Evolutionary conservation across 1,140 invertebrate genomes (phyloP), one percentile per base, ranked within the genome.

Genomic region (Triops longicaudatus): DNA sequence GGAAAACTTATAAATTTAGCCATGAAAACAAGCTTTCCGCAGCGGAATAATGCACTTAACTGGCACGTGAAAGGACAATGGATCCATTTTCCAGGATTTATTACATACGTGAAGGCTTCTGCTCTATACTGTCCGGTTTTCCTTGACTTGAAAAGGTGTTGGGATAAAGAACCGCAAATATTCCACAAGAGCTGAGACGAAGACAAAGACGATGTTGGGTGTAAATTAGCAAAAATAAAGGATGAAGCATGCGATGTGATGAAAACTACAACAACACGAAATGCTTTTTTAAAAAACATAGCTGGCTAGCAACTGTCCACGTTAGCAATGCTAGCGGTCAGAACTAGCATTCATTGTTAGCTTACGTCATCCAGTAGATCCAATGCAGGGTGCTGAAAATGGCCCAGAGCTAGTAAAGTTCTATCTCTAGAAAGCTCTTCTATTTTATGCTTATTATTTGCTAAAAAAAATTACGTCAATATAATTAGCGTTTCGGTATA

Each of bases 11-110:
- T 63, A 22, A 63, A 63, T n/a, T 22, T 22, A n/a, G 50, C 50
- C 50, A 63, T 63, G 50, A n/a, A 63, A 63, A 63, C 50, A 63
- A 63, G 50, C 50, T 63, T 63, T 63, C 22, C 50, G 14, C 50
- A 17, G 50, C 50, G 44, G 31, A 63, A 63, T 63, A 63, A 63
- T 63, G 50, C 50, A 63, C 22, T 63, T 63, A 63, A 63, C 14
- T 22, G 50, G 50, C 50, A 63, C 50, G n/a, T 22, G 50, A 63
- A 63, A 63, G 50, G 50, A 63, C 50, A 63, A 63, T 63, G 50
- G 50, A 22, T 63, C 50, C 50, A 63, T 63, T 63, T 63, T 22
- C 50, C 14, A 63, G 50, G 50, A 63, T 63, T 63, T 63, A 63
- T 63, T 63, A 63, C 10, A 22, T 63, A 5, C 50, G 50, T 17